phyloP scores from a whole-genome alignment of 2,113 vertebrate genomes.

The Barbus barbus region DNA sequence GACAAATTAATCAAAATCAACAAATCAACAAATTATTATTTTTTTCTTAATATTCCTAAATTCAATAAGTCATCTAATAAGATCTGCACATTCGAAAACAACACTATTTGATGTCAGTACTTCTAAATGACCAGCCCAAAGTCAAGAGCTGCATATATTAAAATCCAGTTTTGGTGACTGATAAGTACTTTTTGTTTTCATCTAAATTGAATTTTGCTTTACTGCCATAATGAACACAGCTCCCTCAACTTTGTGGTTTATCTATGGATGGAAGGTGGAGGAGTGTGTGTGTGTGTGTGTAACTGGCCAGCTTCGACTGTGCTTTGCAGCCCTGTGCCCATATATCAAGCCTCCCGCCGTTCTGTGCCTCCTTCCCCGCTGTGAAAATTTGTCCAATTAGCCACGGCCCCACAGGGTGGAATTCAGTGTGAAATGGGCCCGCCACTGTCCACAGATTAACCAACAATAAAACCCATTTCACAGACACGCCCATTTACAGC shows the following conservation, averaged over 20 bases:
- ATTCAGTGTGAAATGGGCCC: slow-evolving; percentile 87
- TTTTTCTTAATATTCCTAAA: neutral
- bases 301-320: neutral
- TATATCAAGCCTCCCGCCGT: slow-evolving; percentile 82
- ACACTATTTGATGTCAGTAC: neutral
- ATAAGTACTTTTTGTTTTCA: neutral
- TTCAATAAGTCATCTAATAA: neutral
- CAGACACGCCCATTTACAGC: slow-evolving; percentile 71
- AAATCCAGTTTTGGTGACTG: neutral
- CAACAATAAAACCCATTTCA: slow-evolving; percentile 80
- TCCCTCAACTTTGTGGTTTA: slow-evolving; percentile 2
- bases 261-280: slow-evolving; percentile 4
- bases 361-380: slow-evolving; percentile 84
- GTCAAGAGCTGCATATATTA: neutral
- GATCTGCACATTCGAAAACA: neutral
- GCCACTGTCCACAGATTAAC: slow-evolving; percentile 82
- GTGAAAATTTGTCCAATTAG: slow-evolving; percentile 99
- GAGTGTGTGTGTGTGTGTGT: slow-evolving; percentile 14
- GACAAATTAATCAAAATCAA: neutral
- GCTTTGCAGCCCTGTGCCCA: slow-evolving; percentile 63
- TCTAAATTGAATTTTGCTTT: neutral
- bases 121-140: neutral
- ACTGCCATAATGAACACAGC: neutral
- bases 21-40: too few species aligned
- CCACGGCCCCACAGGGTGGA: slow-evolving; percentile 85